These are phyloP conservation scores for Hemibagrus guttatus DNA, from an alignment of 2,797 vertebrate genomes.

Conservation along the genomic window DNA sequence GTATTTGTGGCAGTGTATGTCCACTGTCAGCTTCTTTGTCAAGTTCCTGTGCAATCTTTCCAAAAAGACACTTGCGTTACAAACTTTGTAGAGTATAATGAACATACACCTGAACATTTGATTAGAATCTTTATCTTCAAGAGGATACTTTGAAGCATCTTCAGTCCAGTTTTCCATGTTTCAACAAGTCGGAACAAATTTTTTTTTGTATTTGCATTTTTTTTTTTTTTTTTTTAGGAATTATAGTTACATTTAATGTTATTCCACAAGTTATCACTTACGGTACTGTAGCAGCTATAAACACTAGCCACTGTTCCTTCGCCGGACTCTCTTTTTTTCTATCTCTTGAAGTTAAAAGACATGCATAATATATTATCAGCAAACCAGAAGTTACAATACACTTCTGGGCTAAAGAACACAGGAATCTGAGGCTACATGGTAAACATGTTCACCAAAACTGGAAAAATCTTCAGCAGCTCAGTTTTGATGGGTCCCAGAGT, in stretches of 20 bases:
- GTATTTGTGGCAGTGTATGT: slow-evolving; percentile 15
- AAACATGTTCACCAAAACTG: background rate
- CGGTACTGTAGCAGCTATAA: background rate
- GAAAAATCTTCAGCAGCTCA: background rate
- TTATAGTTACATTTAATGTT: no score
- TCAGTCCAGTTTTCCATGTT: background rate
- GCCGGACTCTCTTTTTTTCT: no score
- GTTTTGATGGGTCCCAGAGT: background rate
- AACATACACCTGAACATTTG: background rate
- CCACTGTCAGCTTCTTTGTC: background rate
- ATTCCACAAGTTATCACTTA: background rate
- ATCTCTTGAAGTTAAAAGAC: no score
- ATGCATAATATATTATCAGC: background rate
- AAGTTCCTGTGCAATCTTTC: background rate
- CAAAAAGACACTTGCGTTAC: background rate
- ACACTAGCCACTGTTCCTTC: background rate
- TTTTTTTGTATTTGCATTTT: background rate
- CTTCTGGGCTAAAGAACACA: background rate
- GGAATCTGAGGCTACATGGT: background rate
- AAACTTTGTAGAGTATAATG: background rate
- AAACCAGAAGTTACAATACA: background rate
- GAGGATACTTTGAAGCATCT: background rate
- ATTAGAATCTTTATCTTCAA: background rate
- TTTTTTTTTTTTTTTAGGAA: no score
- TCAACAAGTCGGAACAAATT: background rate